Evolutionary conservation across 2,888 invertebrate genomes (phyloP).

Genomic region (Carabus problematicus): DNA sequence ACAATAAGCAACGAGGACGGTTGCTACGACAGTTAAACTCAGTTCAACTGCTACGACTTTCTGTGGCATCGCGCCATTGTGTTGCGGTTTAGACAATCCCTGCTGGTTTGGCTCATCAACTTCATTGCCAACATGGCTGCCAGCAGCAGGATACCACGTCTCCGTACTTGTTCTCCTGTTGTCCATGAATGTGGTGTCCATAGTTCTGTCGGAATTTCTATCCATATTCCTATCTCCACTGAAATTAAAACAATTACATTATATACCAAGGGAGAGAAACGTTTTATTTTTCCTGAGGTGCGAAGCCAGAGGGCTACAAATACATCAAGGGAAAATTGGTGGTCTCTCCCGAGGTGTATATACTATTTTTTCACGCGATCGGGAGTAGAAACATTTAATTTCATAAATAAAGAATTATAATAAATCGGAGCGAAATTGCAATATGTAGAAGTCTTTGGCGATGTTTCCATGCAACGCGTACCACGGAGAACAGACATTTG

Average conservation of each 20-base stretch:
- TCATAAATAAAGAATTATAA: too few species aligned
- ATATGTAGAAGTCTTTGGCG: too few species aligned
- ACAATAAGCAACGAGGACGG: conserved; percentile 24
- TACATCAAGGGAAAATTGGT: too few species aligned
- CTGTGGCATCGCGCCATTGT: conserved; percentile 30
- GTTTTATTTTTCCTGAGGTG: too few species aligned
- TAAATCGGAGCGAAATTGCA: too few species aligned
- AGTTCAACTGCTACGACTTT: conserved; percentile 32
- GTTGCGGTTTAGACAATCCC: conserved; percentile 56
- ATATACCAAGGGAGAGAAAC: too few species aligned
- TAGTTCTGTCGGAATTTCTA: background rate
- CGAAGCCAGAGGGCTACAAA: too few species aligned
- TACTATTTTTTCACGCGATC: too few species aligned
- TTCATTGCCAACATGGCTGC: conserved; percentile 63
- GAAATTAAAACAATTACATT: background rate
- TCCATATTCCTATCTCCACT: background rate
- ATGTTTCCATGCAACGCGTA: too few species aligned
- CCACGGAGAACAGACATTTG: too few species aligned
- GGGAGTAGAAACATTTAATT: too few species aligned
- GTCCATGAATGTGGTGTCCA: background rate
- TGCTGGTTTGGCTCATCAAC: conserved; percentile 67
- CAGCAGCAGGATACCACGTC: conserved; percentile 63
- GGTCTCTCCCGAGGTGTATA: too few species aligned
- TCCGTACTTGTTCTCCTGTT: conserved; percentile 44
- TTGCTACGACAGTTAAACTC: conserved; percentile 27